phyloP scores from a whole-genome alignment of 2,888 invertebrate species.

The Melikaiella ostensackeni region DNA sequence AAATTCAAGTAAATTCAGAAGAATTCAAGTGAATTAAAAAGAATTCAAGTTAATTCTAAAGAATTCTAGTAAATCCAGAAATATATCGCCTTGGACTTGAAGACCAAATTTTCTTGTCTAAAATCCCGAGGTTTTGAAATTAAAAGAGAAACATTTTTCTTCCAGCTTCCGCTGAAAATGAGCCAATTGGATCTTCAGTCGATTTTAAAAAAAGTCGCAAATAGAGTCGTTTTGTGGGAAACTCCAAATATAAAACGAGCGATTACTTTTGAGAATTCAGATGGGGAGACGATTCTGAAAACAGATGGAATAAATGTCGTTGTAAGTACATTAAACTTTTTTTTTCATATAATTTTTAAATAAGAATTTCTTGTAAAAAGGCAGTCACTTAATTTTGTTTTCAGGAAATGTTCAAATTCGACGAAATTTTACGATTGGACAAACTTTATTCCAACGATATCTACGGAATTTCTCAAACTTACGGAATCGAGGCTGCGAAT shows the following conservation, averaged over 20 bases:
- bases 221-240: slow-evolving; percentile 87
- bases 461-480: slow-evolving; percentile 91
- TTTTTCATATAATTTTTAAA: neutral
- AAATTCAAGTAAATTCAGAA: too few species aligned
- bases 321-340: slow-evolving; percentile 73
- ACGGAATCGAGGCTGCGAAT: slow-evolving; percentile 97
- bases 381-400: slow-evolving; percentile 48
- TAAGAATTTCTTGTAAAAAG: slow-evolving; percentile 21
- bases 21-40: too few species aligned
- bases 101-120: neutral
- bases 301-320: slow-evolving; percentile 97
- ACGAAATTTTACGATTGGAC: slow-evolving; percentile 87
- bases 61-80: too few species aligned
- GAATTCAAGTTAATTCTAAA: too few species aligned
- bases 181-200: slow-evolving; percentile 87
- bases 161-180: slow-evolving; percentile 80
- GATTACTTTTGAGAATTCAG: slow-evolving; percentile 86
- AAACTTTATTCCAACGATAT: slow-evolving; percentile 95
- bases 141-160: slow-evolving; percentile 53
- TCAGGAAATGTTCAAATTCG: slow-evolving; percentile 91
- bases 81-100: too few species aligned
- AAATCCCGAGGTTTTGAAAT: neutral
- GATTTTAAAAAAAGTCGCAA: slow-evolving; percentile 84
- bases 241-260: slow-evolving; percentile 90
- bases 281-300: slow-evolving; percentile 83